Base-by-base conservation (phyloP, 2,888 invertebrate species). In the Orgyia antiqua region DNA sequence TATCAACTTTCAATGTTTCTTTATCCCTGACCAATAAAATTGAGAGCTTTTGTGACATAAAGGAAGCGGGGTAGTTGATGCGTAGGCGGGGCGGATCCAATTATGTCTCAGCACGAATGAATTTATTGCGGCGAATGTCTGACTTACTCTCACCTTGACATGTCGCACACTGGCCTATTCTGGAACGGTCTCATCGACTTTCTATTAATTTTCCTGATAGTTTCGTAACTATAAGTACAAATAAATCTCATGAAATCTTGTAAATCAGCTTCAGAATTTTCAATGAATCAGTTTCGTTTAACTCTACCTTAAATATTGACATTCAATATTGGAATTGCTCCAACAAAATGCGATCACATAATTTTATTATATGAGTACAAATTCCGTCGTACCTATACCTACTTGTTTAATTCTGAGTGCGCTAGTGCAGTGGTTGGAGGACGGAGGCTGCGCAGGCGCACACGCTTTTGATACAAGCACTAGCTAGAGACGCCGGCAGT, bases 61-160 rank as follows among this genome's bases (percentile, higher is more conserved):
- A 54, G 52, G 45, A 42, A 42, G 60, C 56, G 36, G 45, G 45
- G 52, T 55, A 51, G 52, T 55, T 45, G 38, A 25, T 18, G 38
- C 60, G 77, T 78, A 58, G 82, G 82, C 65, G 73, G 58, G 55
- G 60, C 64, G 66, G 68, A 65, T 75, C 75, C 71, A 74, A 74
- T 80, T 78, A 77, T 71, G 69, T 68, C 68, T 66, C 61, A 58
- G 58, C 57, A 61, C 65, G 66, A 70, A 69, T 61, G 63, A 73
- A 79, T 79, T 80, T 75, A 78, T 74, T 59, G 70, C 65, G 48
- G 57, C 57, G 57, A 51, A 46, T 46, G 42, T 41, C 43, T 49
- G 44, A 47, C 45, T 42, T 46, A 57, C 59, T 63, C 63, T 65
- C 58, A 59, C 67, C 58, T 64, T 68, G 66, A 65, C 57, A 65